A percentile compares a stretch with the other conserved stretches of the same genome.
Conservation (phyloP, 2,113 vertebrate species). For the Dasyurus viverrinus region DNA sequence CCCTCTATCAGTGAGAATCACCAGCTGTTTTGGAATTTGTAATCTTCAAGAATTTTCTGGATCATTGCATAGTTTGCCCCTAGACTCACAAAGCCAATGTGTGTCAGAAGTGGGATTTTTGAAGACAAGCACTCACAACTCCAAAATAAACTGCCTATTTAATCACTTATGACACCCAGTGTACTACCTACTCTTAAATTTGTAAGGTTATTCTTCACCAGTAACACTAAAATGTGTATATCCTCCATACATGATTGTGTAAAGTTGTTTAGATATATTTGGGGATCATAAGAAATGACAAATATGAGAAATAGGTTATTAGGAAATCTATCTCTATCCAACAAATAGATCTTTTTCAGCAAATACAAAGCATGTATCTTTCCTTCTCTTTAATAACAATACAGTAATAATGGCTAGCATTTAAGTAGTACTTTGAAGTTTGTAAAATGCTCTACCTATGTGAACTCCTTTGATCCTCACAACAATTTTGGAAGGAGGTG, state of each 20-base stretch:
- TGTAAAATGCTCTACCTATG: not conserved
- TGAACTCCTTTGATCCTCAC: not conserved
- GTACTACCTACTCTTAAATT: not conserved
- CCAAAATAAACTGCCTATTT: not conserved
- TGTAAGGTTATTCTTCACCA: not conserved
- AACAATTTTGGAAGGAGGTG: not conserved
- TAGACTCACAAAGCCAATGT: too few species aligned
- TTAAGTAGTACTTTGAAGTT: not conserved
- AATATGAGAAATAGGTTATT: not conserved
- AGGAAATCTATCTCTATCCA: not conserved
- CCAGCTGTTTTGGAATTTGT: too few species aligned
- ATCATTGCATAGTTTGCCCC: too few species aligned
- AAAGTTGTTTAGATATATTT: not conserved
- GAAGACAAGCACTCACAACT: not conserved
- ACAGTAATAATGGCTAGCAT: not conserved
- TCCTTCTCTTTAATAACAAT: not conserved
- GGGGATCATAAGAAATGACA: not conserved
- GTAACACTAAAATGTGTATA: not conserved
- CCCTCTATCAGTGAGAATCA: not conserved
- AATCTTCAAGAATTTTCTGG: too few species aligned
- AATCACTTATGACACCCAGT: not conserved
- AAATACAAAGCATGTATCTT: not conserved
- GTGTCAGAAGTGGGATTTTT: not conserved
- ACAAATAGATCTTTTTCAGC: not conserved
- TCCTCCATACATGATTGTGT: slow-evolving; percentile 36